Conservation (phyloP, 2,888 invertebrate species). For the Campoplex capitator region DNA sequence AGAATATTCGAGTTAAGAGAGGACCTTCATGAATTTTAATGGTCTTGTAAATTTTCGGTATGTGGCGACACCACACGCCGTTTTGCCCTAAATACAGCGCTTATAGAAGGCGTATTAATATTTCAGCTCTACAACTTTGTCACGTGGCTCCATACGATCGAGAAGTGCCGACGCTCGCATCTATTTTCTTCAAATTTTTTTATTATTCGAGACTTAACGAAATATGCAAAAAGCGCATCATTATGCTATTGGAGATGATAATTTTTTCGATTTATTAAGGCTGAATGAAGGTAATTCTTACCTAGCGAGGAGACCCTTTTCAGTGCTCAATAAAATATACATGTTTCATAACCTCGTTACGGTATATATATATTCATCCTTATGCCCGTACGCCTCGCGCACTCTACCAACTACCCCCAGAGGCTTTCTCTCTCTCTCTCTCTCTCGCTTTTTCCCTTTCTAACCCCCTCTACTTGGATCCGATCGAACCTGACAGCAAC, state of each 20-base stretch:
- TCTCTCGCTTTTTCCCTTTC: conserved; percentile 26
- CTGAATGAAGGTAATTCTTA: conserved; percentile 5
- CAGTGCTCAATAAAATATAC: conserved; percentile 9
- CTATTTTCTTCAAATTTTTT: background rate
- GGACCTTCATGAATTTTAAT: background rate
- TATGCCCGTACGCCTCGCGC: conserved; percentile 35
- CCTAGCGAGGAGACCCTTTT: background rate
- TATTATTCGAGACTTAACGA: background rate
- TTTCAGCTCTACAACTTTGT: background rate
- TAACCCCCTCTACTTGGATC: conserved; percentile 43
- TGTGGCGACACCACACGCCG: background rate
- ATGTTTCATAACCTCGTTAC: conserved; percentile 39
- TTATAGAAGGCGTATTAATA: background rate
- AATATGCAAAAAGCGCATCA: conserved; percentile 8
- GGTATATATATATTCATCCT: conserved; percentile 44
- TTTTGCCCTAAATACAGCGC: background rate
- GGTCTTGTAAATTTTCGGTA: background rate
- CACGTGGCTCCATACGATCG: background rate
- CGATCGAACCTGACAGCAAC: conserved; percentile 64
- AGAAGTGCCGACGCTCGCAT: background rate
- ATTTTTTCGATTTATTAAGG: conserved; percentile 5
- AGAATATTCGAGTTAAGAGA: background rate
- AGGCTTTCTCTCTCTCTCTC: conserved; percentile 63
- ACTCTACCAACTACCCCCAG: conserved; percentile 22
- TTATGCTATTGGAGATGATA: background rate